These are phyloP conservation scores for Cebus imitator DNA, from an alignment of 2,113 vertebrate species.

Conservation along the genomic window DNA sequence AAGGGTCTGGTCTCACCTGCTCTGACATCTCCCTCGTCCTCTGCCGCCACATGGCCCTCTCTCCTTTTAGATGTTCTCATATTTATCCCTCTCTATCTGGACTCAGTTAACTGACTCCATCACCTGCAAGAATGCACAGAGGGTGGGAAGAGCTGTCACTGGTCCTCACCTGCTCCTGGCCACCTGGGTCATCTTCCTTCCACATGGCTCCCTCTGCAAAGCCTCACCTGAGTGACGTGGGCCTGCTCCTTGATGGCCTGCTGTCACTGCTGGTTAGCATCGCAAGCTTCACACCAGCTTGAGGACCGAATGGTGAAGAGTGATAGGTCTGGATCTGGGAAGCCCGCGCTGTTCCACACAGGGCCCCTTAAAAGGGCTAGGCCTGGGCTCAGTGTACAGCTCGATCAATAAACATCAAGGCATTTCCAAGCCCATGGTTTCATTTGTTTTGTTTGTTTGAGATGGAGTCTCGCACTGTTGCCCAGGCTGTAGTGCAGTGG, in stretches of 20 bases:
- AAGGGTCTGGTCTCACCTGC: conserved; percentile 84
- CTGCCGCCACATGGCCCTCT: conserved; percentile 91
- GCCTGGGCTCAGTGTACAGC: too few relatives aligned
- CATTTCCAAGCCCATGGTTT: neutral
- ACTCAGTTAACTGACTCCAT: conserved; percentile 89
- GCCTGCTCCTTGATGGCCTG: conserved; percentile 90
- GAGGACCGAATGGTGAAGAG: conserved; percentile 85
- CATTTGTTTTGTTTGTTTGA: too few relatives aligned
- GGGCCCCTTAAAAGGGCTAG: neutral
- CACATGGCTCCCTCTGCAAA: too few relatives aligned
- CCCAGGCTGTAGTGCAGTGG: too few relatives aligned
- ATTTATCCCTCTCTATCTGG: conserved; percentile 91
- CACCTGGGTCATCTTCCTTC: neutral
- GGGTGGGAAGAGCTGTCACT: neutral
- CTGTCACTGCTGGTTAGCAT: conserved; percentile 90
- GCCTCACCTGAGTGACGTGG: conserved; percentile 87
- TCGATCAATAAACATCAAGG: neutral
- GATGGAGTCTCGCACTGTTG: too few relatives aligned
- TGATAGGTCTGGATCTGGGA: neutral
- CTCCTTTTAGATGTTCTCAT: conserved; percentile 87
- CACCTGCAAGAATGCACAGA: conserved; percentile 81
- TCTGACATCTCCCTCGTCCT: conserved; percentile 90
- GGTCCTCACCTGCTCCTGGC: neutral
- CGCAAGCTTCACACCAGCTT: conserved; percentile 86
- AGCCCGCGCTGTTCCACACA: accelerated